Percentiles rank a stretch among this genome's conserved stretches.
phyloP scores from a whole-genome alignment of 2,113 vertebrate species.

The Mesitornis unicolor region DNA sequence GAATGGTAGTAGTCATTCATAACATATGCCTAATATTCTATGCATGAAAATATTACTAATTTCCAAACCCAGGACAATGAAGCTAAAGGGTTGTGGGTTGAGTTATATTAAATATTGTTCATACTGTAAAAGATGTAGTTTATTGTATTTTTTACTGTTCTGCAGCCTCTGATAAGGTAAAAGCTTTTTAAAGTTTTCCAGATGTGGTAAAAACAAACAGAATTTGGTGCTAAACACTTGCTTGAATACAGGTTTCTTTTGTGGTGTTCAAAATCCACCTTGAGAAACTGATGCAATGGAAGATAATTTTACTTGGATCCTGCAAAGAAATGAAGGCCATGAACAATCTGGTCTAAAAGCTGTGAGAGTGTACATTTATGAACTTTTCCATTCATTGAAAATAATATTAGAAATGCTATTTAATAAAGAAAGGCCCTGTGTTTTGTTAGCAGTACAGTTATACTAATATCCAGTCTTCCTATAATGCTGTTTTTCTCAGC shows the following conservation, averaged over 20 bases:
- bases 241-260: not conserved
- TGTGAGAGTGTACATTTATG: not conserved
- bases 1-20: not conserved
- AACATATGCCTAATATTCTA: not conserved
- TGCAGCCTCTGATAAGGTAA: not conserved
- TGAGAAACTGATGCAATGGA: not conserved
- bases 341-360: not conserved
- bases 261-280: not conserved
- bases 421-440: not conserved
- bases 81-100: not conserved
- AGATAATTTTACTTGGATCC: not conserved
- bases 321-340: rapidly evolving
- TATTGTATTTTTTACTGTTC: not conserved
- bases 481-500: not conserved
- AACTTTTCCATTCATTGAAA: not conserved
- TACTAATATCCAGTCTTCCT: not conserved
- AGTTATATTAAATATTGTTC: not conserved
- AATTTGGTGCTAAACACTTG: not conserved
- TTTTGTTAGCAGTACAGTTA: not conserved
- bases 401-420: not conserved
- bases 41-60: not conserved
- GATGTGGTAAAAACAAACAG: not conserved
- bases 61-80: not conserved
- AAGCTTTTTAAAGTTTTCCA: not conserved
- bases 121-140: not conserved